A percentile compares a stretch with the other conserved stretches of the same genome.
phyloP scores from a whole-genome alignment of 2,113 vertebrate species.

The Menura novaehollandiae region DNA sequence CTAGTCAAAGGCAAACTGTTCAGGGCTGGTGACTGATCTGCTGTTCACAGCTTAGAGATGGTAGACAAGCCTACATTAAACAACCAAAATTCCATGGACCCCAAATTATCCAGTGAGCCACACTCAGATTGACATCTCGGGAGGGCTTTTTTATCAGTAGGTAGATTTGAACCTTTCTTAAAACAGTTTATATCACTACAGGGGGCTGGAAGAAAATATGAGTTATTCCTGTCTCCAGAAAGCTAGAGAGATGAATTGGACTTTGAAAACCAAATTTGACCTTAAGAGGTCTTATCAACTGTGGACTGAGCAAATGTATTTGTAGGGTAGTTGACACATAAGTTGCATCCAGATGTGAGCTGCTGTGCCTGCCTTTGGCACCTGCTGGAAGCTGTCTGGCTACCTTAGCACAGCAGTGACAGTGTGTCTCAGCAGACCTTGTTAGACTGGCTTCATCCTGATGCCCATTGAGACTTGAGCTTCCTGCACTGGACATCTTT shows the following conservation, averaged over 20 bases:
- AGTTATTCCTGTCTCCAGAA: neutral
- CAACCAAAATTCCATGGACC: neutral
- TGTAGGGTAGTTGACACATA: neutral
- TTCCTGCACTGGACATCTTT: neutral
- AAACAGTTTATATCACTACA: neutral
- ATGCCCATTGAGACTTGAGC: neutral
- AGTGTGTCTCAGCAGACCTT: neutral
- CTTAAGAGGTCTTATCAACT: neutral
- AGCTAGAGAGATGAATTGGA: neutral
- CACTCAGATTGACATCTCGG: neutral
- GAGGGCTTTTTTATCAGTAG: neutral
- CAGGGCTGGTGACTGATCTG: neutral
- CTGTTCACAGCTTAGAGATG: neutral
- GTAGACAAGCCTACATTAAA: neutral
- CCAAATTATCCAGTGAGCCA: neutral
- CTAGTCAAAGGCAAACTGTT: neutral
- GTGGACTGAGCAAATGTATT: neutral
- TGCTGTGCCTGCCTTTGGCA: neutral
- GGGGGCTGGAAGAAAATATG: neutral
- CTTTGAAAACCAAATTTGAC: neutral
- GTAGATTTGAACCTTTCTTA: neutral
- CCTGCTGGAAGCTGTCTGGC: neutral
- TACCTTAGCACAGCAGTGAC: neutral
- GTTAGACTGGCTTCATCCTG: neutral
- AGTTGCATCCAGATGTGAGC: neutral